Base-by-base conservation (phyloP, 1,140 invertebrate species). In the Drosophila pandora region DNA sequence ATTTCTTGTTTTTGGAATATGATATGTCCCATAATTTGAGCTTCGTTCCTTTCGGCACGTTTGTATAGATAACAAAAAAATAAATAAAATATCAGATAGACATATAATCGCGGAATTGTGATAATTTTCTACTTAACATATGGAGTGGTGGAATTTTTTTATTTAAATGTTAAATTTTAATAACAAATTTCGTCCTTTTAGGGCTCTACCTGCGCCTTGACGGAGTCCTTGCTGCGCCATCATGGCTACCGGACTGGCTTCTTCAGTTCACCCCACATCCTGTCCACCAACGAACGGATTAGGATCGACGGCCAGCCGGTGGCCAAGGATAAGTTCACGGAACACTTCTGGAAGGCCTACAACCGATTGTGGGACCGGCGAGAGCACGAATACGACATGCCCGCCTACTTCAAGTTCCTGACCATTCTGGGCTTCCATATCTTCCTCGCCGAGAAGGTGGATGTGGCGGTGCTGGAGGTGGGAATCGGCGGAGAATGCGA, bases 401-500 rank as follows among this genome's bases (percentile, higher is more conserved):
- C 99, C 1, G 93, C 95, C 7, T 99, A 99, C 92, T 99, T 99
- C 92, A 95, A 95, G 60, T 99, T 99, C 91, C 92, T 99, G 0
- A 99, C 98, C 0, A 93, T 99, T 12, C 93, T 99, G 93, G 96
- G 97, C 12, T 97, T 98, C 76, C 94, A 98, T 82, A 92, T 99
- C 3, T 99, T 99, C 92, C 48, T 98, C 0, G 92, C 95, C 55
- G 96, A 98, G 90, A 94, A 97, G 71, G 95, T 98, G 5, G 97
- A 99, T 91, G 98, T 99, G 6, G 97, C 96, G 2, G 95, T 99
- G 39, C 90, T 99, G 6, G 99, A 99, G 93, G 98, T 99, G 47
- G 99, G 99, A 9, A 98, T 99, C 74, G 99, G 99, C 0, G 99
- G 99, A 0, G 94, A 96, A 90, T 95, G 95, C 76, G 99, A 99